Percentiles rank a stretch among this genome's conserved stretches.
Evolutionary conservation across 35 echinoderm and acorn worm species (phyloP).

Genomic region (Ophiothrix spiculata): DNA sequence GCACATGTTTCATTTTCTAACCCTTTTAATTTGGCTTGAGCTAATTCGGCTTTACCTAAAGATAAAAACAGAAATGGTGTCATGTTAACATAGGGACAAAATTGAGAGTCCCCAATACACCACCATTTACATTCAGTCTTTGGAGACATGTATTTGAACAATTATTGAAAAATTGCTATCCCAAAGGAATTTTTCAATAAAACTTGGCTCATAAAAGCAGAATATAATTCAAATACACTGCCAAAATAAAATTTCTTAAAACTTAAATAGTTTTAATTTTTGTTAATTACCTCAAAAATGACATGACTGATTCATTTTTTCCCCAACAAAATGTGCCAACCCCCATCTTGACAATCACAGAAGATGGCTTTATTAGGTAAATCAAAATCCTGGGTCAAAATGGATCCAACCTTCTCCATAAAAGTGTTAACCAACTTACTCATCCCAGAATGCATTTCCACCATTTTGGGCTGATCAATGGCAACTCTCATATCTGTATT

Average conservation of each 20-base stretch:
- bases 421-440: neutral
- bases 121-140: too few relatives aligned
- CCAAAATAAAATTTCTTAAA: neutral
- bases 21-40: slow-evolving; percentile 82
- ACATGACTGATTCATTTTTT: neutral
- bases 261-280: neutral
- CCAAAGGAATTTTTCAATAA: too few relatives aligned
- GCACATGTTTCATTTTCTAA: slow-evolving; percentile 63
- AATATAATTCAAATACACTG: too few relatives aligned
- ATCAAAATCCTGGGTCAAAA: too few relatives aligned
- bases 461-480: neutral
- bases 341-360: too few relatives aligned
- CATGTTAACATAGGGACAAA: neutral
- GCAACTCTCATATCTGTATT: neutral
- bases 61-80: neutral
- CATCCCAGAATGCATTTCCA: neutral
- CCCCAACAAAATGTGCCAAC: neutral
- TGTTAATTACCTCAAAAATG: neutral
- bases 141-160: too few relatives aligned
- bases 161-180: too few relatives aligned
- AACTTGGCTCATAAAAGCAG: neutral
- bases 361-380: too few relatives aligned
- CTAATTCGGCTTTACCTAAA: slow-evolving; percentile 69
- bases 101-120: neutral
- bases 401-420: neutral